Percentiles rank a stretch among this genome's conserved stretches.
phyloP scores from a whole-genome alignment of 2,888 invertebrate genomes.

The Luperina testacea region DNA sequence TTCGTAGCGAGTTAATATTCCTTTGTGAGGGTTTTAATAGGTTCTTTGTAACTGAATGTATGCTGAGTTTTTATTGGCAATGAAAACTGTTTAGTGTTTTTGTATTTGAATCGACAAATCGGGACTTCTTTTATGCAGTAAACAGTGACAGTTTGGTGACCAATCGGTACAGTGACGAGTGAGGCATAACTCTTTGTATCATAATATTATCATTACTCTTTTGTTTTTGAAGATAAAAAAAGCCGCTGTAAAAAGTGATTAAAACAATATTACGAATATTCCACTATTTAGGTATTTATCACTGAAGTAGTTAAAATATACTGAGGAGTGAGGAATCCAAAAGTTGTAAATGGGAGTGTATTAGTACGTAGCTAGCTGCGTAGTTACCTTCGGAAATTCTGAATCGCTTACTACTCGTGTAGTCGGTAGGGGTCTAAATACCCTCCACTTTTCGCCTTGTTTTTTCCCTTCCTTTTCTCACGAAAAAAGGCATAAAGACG shows the following conservation, averaged over 20 bases:
- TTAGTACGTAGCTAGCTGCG: not conserved
- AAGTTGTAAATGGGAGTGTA: not conserved
- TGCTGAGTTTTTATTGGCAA: not conserved
- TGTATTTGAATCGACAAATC: not conserved
- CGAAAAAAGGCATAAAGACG: not conserved
- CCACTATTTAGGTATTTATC: not conserved
- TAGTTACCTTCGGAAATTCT: not conserved
- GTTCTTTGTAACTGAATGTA: not conserved
- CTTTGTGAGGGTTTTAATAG: slow-evolving; percentile 20
- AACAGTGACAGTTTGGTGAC: not conserved
- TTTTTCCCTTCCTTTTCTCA: not conserved
- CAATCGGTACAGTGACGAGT: not conserved
- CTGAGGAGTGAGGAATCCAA: not conserved
- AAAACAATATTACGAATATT: not conserved
- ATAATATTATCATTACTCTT: not conserved
- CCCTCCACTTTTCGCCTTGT: not conserved
- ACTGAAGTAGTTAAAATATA: not conserved
- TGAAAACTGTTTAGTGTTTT: not conserved
- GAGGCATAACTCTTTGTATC: not conserved
- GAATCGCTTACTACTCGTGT: no score
- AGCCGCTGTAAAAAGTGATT: not conserved
- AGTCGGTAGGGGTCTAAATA: not conserved
- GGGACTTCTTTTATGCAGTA: not conserved
- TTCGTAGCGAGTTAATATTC: slow-evolving; percentile 2
- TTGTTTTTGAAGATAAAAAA: not conserved